Evolutionary conservation across 2,888 invertebrate genomes (phyloP).

Genomic region (Archips xylosteana): DNA sequence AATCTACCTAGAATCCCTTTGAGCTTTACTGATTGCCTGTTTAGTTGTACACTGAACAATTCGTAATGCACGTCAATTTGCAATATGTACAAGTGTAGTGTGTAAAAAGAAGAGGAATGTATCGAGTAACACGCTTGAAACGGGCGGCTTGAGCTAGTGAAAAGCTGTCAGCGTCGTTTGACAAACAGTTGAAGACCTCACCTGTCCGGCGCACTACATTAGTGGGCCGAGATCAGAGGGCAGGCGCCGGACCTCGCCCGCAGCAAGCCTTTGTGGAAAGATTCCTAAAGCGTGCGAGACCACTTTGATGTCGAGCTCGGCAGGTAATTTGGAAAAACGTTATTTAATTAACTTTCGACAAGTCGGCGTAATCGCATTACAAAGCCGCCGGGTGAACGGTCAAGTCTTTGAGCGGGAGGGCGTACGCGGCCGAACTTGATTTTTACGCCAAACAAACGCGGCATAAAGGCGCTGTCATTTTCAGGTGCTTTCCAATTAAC

Average conservation of each 20-base stretch:
- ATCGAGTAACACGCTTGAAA: conserved; percentile 25
- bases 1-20: neutral
- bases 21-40: neutral
- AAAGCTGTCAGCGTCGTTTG: conserved; percentile 47
- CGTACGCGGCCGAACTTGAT: conserved; percentile 70
- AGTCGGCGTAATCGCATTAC: conserved; percentile 84
- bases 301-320: conserved; percentile 80
- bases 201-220: conserved; percentile 70
- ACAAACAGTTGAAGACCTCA: conserved; percentile 69
- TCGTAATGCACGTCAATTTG: conserved; percentile 33
- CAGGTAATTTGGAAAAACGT: conserved; percentile 85
- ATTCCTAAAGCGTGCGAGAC: conserved; percentile 68
- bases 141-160: conserved; percentile 32
- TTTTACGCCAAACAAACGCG: conserved; percentile 80
- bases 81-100: conserved; percentile 9
- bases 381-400: conserved; percentile 79
- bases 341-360: conserved; percentile 86
- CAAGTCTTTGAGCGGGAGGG: conserved; percentile 76
- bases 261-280: conserved; percentile 78
- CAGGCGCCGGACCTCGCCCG: conserved; percentile 66
- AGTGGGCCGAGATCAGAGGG: conserved; percentile 62
- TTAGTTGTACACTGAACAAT: neutral
- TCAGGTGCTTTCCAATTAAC: conserved; percentile 85
- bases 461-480: conserved; percentile 83
- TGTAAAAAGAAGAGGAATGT: conserved; percentile 18